Evolutionary conservation across 2,888 invertebrate species (phyloP).

Genomic region (Homarus gammarus): DNA sequence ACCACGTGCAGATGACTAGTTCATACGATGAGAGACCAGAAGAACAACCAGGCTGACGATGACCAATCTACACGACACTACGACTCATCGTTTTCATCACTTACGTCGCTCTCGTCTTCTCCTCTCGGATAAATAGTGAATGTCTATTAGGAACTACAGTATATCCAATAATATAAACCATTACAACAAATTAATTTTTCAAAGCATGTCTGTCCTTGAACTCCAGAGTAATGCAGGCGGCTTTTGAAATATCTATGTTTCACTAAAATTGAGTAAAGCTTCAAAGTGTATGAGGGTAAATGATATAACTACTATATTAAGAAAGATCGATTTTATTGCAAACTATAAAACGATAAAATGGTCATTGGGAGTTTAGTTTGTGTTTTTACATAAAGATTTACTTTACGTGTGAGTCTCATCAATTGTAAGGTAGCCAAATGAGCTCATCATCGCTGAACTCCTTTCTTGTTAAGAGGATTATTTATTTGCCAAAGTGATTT

Average conservation of each 20-base stretch:
- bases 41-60: conserved; percentile 78
- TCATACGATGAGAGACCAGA: conserved; percentile 94
- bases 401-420: too few relatives aligned
- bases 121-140: conserved; percentile 70
- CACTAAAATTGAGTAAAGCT: not conserved
- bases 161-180: not conserved
- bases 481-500: not conserved
- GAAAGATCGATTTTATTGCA: too few relatives aligned
- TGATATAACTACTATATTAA: too few relatives aligned
- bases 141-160: not conserved
- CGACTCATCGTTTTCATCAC: conserved; percentile 73
- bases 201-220: not conserved
- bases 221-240: not conserved
- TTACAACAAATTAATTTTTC: not conserved
- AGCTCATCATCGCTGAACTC: not conserved
- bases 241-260: not conserved
- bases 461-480: not conserved
- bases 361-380: too few relatives aligned
- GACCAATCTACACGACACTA: conserved; percentile 71
- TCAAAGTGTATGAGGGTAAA: not conserved
- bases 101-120: conserved; percentile 75
- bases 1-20: conserved; percentile 95
- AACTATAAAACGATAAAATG: too few relatives aligned
- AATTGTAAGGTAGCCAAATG: too few relatives aligned
- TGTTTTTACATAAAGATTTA: too few relatives aligned